Conservation (phyloP, 64 coral and sea anemone species). For the Pocillopora damicornis region DNA sequence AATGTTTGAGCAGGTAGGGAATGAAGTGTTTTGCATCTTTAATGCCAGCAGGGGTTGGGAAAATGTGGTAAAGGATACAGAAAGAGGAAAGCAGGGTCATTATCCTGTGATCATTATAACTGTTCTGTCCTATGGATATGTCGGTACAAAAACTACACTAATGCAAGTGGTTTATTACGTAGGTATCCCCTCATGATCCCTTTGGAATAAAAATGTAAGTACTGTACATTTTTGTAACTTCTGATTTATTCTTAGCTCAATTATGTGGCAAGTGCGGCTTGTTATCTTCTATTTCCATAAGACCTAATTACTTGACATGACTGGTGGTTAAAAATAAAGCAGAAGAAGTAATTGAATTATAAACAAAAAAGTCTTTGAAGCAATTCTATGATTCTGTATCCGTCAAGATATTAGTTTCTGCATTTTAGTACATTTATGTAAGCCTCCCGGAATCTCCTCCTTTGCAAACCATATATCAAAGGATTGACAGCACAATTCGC, state of each 20-base stretch:
- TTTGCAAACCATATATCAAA: slow-evolving; percentile 24
- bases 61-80: too few species aligned
- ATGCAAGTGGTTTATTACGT: not conserved
- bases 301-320: too few species aligned
- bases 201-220: slow-evolving; percentile 88
- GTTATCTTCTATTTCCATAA: too few species aligned
- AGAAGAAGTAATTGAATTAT: too few species aligned
- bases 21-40: not conserved
- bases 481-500: slow-evolving; percentile 27
- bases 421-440: slow-evolving; percentile 14
- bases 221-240: not conserved
- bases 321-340: too few species aligned
- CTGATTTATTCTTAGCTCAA: too few species aligned
- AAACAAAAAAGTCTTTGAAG: too few species aligned
- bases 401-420: not conserved
- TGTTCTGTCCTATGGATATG: not conserved
- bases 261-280: too few species aligned
- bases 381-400: too few species aligned
- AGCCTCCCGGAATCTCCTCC: not conserved
- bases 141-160: not conserved
- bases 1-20: slow-evolving; percentile 73
- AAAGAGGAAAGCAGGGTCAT: too few species aligned
- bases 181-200: slow-evolving; percentile 73
- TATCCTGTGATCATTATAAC: too few species aligned
- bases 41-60: not conserved